Percentiles rank a stretch among this genome's conserved stretches.
These are phyloP conservation scores for Ormyrus thymus DNA, from an alignment of 2,888 invertebrate genomes.

Conservation along the genomic window DNA sequence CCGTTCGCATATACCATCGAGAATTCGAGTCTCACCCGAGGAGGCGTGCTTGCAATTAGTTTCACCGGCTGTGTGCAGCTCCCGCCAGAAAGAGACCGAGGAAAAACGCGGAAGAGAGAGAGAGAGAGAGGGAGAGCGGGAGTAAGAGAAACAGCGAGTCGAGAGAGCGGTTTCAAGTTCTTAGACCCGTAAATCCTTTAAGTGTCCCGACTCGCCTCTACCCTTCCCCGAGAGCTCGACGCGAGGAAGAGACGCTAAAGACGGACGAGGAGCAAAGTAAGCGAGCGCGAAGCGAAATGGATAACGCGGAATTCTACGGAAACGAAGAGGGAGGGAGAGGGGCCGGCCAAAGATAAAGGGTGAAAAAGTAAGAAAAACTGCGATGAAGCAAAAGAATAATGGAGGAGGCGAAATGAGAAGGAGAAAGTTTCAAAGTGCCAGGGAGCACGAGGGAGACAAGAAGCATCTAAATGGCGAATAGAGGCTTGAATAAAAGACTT, in stretches of 20 bases:
- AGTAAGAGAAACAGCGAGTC: slow-evolving; percentile 28
- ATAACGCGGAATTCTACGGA: slow-evolving; percentile 31
- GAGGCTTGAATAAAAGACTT: neutral
- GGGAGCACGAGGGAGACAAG: slow-evolving; percentile 1
- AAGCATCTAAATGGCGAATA: neutral
- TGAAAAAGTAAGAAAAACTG: slow-evolving; percentile 52
- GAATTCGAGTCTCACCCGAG: slow-evolving; percentile 52
- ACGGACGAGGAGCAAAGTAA: slow-evolving; percentile 56
- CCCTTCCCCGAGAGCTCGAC: slow-evolving; percentile 55
- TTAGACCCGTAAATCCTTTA: slow-evolving; percentile 73
- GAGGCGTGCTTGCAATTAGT: slow-evolving; percentile 58
- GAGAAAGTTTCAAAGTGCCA: slow-evolving; percentile 35
- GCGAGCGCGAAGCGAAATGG: slow-evolving; percentile 47
- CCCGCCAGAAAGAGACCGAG: slow-evolving; percentile 12
- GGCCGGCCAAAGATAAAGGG: slow-evolving; percentile 36
- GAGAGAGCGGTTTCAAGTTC: slow-evolving; percentile 62
- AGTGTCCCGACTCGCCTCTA: slow-evolving; percentile 64
- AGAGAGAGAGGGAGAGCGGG: slow-evolving; percentile 25
- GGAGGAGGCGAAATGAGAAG: slow-evolving; percentile 43
- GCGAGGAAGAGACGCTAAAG: slow-evolving; percentile 57
- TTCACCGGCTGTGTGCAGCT: slow-evolving; percentile 37
- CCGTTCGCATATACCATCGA: slow-evolving; percentile 44
- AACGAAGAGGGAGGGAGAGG: neutral
- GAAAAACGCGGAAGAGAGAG: slow-evolving; percentile 16
- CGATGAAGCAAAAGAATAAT: slow-evolving; percentile 36